Evolutionary conservation across 1,140 invertebrate genomes (phyloP).

Genomic region (Nebria ingens): DNA sequence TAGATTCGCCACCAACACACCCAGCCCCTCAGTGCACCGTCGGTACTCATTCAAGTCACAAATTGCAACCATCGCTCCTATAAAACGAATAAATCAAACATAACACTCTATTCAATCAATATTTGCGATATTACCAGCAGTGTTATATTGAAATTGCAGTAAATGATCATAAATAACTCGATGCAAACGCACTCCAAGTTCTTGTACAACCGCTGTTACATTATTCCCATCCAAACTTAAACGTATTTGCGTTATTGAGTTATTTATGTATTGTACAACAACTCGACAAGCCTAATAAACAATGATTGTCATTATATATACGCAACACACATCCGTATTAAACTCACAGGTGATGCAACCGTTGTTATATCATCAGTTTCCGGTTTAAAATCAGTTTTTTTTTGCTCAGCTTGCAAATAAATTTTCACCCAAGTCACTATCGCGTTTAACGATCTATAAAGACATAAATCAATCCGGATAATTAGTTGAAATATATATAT

Average conservation of each 20-base stretch:
- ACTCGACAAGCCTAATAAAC: slow-evolving; percentile 67
- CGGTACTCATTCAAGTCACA: slow-evolving; percentile 96
- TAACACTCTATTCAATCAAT: slow-evolving; percentile 11
- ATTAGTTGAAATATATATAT: slow-evolving; percentile 5
- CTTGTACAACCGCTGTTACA: slow-evolving; percentile 72
- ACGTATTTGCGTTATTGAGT: slow-evolving; percentile 67
- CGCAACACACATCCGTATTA: background rate
- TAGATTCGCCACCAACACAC: slow-evolving; percentile 66
- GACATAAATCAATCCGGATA: slow-evolving; percentile 17
- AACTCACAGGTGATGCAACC: slow-evolving; percentile 53
- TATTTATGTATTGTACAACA: slow-evolving; percentile 76
- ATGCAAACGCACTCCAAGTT: slow-evolving; percentile 85
- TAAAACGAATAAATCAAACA: slow-evolving; percentile 22
- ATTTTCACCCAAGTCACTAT: slow-evolving; percentile 86
- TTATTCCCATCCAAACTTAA: slow-evolving; percentile 89
- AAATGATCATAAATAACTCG: slow-evolving; percentile 93
- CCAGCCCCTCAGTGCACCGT: slow-evolving; percentile 45
- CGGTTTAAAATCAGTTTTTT: slow-evolving; percentile 92
- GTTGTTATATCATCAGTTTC: slow-evolving; percentile 73
- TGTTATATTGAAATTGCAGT: slow-evolving; percentile 91
- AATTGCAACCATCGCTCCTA: slow-evolving; percentile 92
- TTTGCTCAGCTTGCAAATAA: slow-evolving; percentile 86
- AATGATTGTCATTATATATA: background rate
- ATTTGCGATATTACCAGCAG: slow-evolving; percentile 52
- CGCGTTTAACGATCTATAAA: slow-evolving; percentile 63